Percentiles rank a stretch among this genome's conserved stretches.
Evolutionary conservation across 2,797 vertebrate genomes (phyloP).

Genomic region (Dryobates pubescens): DNA sequence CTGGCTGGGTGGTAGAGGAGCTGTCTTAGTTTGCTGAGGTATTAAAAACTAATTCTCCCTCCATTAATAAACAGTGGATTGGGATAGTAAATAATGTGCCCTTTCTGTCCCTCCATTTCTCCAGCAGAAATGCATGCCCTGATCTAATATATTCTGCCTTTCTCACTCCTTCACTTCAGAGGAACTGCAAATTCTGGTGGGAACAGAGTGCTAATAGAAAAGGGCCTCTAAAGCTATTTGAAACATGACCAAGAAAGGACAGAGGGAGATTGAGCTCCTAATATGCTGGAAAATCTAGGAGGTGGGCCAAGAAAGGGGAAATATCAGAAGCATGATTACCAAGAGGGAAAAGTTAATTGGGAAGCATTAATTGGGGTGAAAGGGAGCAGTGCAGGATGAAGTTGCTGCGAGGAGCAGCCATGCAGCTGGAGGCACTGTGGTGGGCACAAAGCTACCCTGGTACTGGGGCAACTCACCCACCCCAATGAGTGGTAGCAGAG

Average conservation of each 20-base stretch:
- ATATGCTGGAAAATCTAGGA: constrained; percentile 48
- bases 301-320: constrained; percentile 29
- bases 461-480: neutral
- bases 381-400: neutral
- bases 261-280: constrained; percentile 36
- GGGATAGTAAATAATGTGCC: constrained; percentile 18
- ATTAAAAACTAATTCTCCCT: neutral
- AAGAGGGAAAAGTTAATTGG: constrained; percentile 23
- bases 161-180: constrained; percentile 34
- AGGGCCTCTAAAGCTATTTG: constrained; percentile 44
- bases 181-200: constrained; percentile 51
- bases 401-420: rapidly evolving
- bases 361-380: constrained; percentile 17
- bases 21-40: neutral
- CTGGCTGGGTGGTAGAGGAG: neutral
- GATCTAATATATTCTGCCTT: constrained; percentile 32
- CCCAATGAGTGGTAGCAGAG: rapidly evolving
- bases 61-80: neutral
- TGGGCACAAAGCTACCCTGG: rapidly evolving
- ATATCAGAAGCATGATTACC: neutral
- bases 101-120: neutral
- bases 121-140: neutral
- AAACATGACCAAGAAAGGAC: constrained; percentile 53
- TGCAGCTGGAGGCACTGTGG: rapidly evolving
- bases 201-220: constrained; percentile 51